Evolutionary conservation across 30 jellyfish, hydroid and myxozoan species (phyloP).

Genomic region (Clytia hemisphaerica): DNA sequence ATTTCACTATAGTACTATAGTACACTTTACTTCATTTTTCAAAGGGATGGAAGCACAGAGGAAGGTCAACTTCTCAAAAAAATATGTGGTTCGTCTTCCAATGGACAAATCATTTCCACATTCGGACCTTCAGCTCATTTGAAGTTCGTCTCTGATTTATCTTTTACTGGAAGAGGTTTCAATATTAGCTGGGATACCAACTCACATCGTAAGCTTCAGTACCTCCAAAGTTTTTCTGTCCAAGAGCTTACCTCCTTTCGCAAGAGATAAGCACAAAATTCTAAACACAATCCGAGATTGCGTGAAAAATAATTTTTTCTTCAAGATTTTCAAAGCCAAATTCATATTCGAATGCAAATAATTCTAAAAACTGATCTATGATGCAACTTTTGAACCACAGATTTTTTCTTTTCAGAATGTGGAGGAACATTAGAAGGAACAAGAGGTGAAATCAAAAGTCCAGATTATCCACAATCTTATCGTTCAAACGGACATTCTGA

Average conservation of each 20-base stretch:
- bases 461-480: conserved; percentile 32
- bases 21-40: neutral
- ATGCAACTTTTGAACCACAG: too few species aligned
- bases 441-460: conserved; percentile 38
- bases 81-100: conserved; percentile 48
- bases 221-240: too few species aligned
- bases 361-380: too few species aligned
- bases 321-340: too few species aligned
- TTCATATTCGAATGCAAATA: too few species aligned
- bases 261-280: too few species aligned
- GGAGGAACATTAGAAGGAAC: conserved; percentile 51
- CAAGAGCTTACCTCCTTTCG: too few species aligned
- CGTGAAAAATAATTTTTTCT: too few species aligned
- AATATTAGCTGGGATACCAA: conserved; percentile 38
- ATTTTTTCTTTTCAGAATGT: conserved; percentile 37
- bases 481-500: conserved; percentile 45
- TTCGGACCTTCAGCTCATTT: conserved; percentile 35
- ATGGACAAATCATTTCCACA: conserved; percentile 50
- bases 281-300: too few species aligned
- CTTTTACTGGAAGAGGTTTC: conserved; percentile 46
- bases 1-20: too few species aligned
- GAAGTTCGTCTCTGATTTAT: conserved; percentile 43
- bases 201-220: too few species aligned
- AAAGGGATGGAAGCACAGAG: conserved; percentile 52
- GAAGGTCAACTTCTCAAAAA: conserved; percentile 23